These are phyloP conservation scores for Leucania comma DNA, from an alignment of 2,888 invertebrate genomes.

Conservation along the genomic window DNA sequence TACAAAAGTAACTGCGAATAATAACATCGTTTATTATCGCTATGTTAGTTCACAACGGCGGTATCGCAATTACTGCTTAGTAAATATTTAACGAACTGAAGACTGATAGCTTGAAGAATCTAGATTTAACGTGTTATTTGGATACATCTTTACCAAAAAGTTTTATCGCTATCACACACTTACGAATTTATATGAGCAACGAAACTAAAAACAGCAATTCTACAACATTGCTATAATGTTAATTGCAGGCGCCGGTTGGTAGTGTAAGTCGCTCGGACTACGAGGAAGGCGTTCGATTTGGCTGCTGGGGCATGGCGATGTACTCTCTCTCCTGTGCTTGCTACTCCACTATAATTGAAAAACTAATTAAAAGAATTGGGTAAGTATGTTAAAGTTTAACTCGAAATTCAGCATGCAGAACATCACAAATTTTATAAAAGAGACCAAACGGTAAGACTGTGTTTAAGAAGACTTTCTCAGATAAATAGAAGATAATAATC, in stretches of 20 bases:
- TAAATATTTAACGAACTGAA: not conserved
- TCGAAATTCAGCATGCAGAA: not conserved
- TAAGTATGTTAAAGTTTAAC: constrained; percentile 73
- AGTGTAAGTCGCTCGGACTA: constrained; percentile 92
- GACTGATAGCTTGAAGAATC: not conserved
- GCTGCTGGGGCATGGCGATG: constrained; percentile 99
- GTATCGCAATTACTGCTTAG: not conserved
- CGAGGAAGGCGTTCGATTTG: constrained; percentile 98
- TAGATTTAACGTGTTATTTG: not conserved
- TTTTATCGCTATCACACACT: not conserved
- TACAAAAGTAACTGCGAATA: not conserved
- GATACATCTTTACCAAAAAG: not conserved
- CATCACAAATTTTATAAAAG: not conserved
- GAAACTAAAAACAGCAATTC: not conserved
- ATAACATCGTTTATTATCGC: too few species aligned
- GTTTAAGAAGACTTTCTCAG: too few species aligned
- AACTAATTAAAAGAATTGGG: constrained; percentile 94
- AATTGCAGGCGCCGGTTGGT: constrained; percentile 93
- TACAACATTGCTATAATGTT: constrained; percentile 60
- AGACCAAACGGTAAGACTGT: not conserved
- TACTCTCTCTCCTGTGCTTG: constrained; percentile 98
- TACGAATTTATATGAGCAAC: constrained; percentile 1
- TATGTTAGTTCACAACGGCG: not conserved
- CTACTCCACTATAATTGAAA: constrained; percentile 97
- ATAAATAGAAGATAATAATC: too few species aligned